These are phyloP conservation scores for Brachypteracias leptosomus DNA, from an alignment of 2,113 vertebrate genomes.

Conservation along the genomic window DNA sequence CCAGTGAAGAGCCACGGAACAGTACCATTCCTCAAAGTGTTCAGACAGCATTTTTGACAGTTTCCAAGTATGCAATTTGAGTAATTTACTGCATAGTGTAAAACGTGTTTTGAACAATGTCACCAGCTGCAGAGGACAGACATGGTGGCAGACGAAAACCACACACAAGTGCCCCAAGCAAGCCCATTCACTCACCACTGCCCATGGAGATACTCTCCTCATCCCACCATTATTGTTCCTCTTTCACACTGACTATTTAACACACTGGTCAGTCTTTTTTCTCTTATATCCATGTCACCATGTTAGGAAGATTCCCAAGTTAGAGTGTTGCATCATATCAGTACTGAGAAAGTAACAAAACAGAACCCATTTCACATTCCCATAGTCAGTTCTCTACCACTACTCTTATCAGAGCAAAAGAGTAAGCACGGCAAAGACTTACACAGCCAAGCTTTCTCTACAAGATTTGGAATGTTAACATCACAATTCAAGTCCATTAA, in stretches of 20 bases:
- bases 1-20: accelerated
- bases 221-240: neutral
- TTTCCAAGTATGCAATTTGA: neutral
- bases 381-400: neutral
- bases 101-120: neutral
- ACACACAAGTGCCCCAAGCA: neutral
- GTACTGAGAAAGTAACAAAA: neutral
- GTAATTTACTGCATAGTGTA: neutral
- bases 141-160: neutral
- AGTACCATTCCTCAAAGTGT: neutral
- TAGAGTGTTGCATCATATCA: neutral
- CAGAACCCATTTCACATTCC: neutral
- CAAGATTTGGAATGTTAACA: neutral
- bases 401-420: neutral
- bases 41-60: neutral
- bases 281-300: neutral
- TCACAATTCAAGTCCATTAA: neutral
- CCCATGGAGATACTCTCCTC: neutral
- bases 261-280: neutral
- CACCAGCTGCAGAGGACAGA: neutral
- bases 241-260: neutral
- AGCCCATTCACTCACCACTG: neutral
- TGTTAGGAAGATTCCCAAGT: neutral
- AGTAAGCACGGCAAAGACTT: neutral
- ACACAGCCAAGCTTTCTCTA: neutral